A percentile compares a stretch with the other conserved stretches of the same genome.
phyloP scores from a whole-genome alignment of 1,140 invertebrate genomes.

The Oedothorax gibbosus region DNA sequence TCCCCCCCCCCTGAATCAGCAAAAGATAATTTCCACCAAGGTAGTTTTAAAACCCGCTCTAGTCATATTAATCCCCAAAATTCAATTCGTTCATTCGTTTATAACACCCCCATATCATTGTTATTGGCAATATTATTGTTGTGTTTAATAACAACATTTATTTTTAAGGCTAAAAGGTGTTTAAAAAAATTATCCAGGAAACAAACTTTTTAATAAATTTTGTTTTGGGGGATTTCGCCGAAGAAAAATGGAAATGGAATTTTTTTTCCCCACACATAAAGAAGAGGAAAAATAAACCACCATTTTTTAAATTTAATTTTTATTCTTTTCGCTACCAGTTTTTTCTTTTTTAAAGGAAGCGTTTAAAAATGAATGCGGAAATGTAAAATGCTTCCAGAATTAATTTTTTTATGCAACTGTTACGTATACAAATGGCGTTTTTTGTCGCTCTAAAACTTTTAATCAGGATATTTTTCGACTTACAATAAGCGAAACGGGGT shows the following conservation, averaged over 20 bases:
- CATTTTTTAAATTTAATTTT: neutral
- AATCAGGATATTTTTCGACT: slow-evolving; percentile 27
- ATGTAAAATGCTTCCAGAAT: too few species aligned
- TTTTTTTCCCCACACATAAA: neutral
- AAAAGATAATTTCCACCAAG: slow-evolving; percentile 41
- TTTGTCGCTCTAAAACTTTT: neutral
- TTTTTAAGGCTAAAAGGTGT: too few species aligned
- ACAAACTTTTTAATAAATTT: neutral
- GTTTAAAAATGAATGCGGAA: too few species aligned
- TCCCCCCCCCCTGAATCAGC: slow-evolving; percentile 19
- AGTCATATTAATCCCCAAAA: neutral
- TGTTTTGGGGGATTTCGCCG: neutral
- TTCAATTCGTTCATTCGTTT: neutral
- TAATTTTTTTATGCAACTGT: too few species aligned
- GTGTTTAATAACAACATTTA: too few species aligned
- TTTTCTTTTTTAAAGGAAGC: neutral
- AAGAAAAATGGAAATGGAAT: too few species aligned
- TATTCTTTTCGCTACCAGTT: slow-evolving; percentile 1
- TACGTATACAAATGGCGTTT: too few species aligned
- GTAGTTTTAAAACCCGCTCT: neutral
- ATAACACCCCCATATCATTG: too few species aligned
- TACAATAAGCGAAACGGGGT: slow-evolving; percentile 14
- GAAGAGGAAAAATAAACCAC: neutral
- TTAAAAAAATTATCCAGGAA: neutral
- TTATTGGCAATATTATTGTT: too few species aligned